Base-by-base conservation (phyloP, 2,797 vertebrate genomes). In the Aselliscus stoliczkanus region DNA sequence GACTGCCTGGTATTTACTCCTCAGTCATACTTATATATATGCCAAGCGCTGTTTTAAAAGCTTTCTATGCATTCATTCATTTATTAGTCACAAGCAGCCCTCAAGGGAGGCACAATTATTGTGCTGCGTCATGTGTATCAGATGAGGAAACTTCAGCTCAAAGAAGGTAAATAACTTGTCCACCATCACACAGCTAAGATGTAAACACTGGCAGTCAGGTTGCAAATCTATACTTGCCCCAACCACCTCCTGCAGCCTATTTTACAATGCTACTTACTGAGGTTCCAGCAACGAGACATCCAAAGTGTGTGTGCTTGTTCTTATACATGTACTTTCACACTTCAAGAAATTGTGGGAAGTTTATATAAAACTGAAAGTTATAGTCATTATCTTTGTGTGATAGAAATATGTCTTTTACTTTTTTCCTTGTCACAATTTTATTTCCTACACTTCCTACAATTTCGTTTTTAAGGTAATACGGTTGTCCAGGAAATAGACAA, bases 1-100 rank as follows among this genome's bases (percentile, higher is more conserved):
- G 17, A 94, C 62, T 69, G 54, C 58, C 23, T 20, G 54, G 64
- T 37, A 44, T 54, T 89, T 93, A 27, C 70, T 90, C 76, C 47
- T 70, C 25, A 20, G 8, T 39, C 42, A 34, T 31, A 83, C 17
- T 73, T 52, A 70, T 0, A 9, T 0, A 9, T 39, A 39, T 29
- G 25, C 7, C 50, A 90, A 56, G 25, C 27, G 50, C 47, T 34
- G 65, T 81, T 84, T 72, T 70, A 44, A 88, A 90, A 92, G 15
- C 29, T 29, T 37, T 64, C 8, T 31, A 11, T 42, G 8, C 39
- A n/a, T 62, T 13, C 37, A 72, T 47, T 65, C 58, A 21, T 50
- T 47, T 52, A 31, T 64, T 52, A 7, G 2, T 67, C 44, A 64
- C 58, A 69, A 47, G 10, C 14, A n/a, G 13, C 6, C 37, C 14